phyloP scores from a whole-genome alignment of 2,888 invertebrate species.

The Cactoblastis cactorum region DNA sequence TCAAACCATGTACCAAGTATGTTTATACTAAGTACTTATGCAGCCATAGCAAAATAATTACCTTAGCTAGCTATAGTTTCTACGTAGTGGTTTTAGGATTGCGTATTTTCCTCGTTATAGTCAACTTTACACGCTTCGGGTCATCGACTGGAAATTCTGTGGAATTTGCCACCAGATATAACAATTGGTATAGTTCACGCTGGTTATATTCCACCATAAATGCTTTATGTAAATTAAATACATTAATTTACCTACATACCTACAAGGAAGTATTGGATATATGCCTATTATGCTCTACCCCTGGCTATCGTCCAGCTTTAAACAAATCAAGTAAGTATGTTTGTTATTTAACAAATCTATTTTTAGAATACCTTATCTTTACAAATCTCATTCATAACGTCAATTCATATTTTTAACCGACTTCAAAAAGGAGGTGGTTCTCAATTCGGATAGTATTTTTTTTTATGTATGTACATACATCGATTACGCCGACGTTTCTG shows the following conservation, averaged over 20 bases:
- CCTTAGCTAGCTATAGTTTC: slow-evolving; percentile 11
- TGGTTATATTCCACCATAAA: slow-evolving; percentile 35
- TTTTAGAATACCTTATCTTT: neutral
- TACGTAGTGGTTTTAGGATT: slow-evolving; percentile 26
- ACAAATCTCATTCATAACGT: too few relatives aligned
- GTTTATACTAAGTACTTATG: neutral
- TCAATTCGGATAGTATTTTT: too few relatives aligned
- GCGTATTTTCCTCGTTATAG: slow-evolving; percentile 38
- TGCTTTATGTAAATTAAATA: slow-evolving; percentile 47
- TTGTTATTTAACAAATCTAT: neutral
- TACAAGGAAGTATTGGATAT: slow-evolving; percentile 66
- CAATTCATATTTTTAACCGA: too few relatives aligned
- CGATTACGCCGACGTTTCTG: too few relatives aligned
- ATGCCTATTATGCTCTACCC: slow-evolving; percentile 49
- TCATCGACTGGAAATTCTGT: slow-evolving; percentile 35
- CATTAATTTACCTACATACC: slow-evolving; percentile 57
- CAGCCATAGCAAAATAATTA: slow-evolving; percentile 37
- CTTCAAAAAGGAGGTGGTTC: too few relatives aligned
- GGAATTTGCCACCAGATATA: slow-evolving; percentile 19
- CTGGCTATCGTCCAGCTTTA: slow-evolving; percentile 56
- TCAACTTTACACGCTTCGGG: slow-evolving; percentile 32
- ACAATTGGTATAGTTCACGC: slow-evolving; percentile 34
- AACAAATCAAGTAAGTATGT: slow-evolving; percentile 20
- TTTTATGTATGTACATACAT: too few relatives aligned
- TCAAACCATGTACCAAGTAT: too few relatives aligned